Base-by-base conservation (phyloP, 2,113 vertebrate genomes). In the Circaetus cinerascens region DNA sequence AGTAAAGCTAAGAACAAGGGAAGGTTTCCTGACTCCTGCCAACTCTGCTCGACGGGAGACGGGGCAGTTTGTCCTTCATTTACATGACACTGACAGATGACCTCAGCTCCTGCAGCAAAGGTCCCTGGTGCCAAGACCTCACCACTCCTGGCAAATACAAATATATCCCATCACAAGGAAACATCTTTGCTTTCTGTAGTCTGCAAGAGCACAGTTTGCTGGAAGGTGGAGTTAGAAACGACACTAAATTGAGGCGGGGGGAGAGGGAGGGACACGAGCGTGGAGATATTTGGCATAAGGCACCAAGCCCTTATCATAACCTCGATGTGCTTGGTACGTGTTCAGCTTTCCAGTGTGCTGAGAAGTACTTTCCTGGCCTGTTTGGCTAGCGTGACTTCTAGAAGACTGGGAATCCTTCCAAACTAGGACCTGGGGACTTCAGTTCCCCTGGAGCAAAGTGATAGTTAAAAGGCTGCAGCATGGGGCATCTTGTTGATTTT, bases 351-450 rank as follows among this genome's bases (percentile, higher is more conserved):
- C 51, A n/a, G 56, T 7, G 1, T 3, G 46, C 76, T 40, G 34
- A 50, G 68, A 55, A 94, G 29, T 0, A 40, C 71, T 76, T 64
- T 38, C 50, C 75, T 13, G 41, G 40, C 85, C 32, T 34, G 27
- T 41, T 71, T 7, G 11, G 19, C 80, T 23, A 4, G n/a, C 15
- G 55, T 45, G 69, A n/a, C 43, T 91, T 89, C 55, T 29, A 46
- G 57, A 66, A 77, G 20, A 8, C 66, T 76, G 95, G 92, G 93
- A 95, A 77, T 18, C 48, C 29, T 93, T 96, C 95, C 95, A 92
- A 36, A 45, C 9, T 5, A 4, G 80, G 55, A 73, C 76, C 73
- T 50, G 85, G 92, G 91, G 86, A 93, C 46, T 76, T 41, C 36
- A 22, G 43, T 7, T 83, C 53, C 63, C 48, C 88, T 10, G 75